phyloP scores from a whole-genome alignment of 2,113 vertebrate species.

The Panthera tigris region DNA sequence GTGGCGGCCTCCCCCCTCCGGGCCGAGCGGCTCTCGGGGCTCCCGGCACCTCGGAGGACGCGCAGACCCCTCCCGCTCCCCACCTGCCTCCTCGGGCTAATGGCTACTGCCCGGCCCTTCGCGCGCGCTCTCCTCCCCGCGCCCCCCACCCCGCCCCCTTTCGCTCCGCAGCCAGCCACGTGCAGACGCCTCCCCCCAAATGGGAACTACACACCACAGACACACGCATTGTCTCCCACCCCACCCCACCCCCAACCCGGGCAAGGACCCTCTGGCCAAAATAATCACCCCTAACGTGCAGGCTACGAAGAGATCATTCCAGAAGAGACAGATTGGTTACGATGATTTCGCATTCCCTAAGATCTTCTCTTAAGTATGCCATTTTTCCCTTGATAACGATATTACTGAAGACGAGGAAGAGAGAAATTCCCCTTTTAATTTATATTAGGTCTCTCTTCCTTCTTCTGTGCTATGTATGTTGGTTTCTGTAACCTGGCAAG shows the following conservation, averaged over 20 bases:
- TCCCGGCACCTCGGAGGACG: neutral
- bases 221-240: neutral
- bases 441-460: neutral
- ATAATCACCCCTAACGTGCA: neutral
- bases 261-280: neutral
- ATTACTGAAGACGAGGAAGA: neutral
- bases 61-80: slow-evolving; percentile 46
- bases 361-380: neutral
- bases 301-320: neutral
- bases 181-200: neutral
- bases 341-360: neutral
- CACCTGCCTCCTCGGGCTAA: slow-evolving; percentile 38
- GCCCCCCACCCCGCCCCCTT: neutral
- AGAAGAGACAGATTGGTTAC: neutral
- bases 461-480: neutral
- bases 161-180: neutral
- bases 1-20: slow-evolving; percentile 65
- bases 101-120: neutral
- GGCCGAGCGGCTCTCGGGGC: neutral
- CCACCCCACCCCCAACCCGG: neutral
- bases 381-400: neutral
- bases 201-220: fast-evolving
- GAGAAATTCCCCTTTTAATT: neutral
- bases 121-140: neutral
- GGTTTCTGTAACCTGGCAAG: neutral